A percentile compares a stretch with the other conserved stretches of the same genome.
phyloP scores from a whole-genome alignment of 2,113 vertebrate species.

The Hemibagrus wyckioides region DNA sequence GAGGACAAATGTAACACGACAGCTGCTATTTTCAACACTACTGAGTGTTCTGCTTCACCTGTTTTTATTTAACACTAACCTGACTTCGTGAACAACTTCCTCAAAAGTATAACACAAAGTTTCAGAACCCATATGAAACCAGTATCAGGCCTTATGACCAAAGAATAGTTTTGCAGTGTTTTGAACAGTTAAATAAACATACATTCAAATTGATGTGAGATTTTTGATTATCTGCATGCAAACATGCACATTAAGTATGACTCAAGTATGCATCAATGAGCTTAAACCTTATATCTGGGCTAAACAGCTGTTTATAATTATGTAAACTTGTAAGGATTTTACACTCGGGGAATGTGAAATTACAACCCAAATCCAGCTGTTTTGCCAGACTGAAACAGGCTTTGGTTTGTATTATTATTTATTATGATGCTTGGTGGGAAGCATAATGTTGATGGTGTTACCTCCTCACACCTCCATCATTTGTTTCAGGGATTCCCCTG shows the following conservation, averaged over 20 bases:
- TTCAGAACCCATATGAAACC: neutral
- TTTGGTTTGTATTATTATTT: neutral
- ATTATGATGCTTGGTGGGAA: neutral
- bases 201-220: neutral
- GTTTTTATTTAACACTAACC: neutral
- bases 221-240: neutral
- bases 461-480: neutral
- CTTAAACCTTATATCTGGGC: neutral
- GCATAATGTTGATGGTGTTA: neutral
- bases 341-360: neutral
- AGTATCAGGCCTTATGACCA: neutral
- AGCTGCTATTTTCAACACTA: neutral
- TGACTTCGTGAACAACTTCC: constrained; percentile 3
- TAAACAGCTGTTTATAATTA: neutral
- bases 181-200: neutral
- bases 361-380: neutral
- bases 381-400: neutral
- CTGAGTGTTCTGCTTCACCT: neutral
- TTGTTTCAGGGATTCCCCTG: neutral
- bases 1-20: neutral
- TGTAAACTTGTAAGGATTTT: neutral
- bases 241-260: neutral
- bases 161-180: neutral
- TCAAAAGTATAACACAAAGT: constrained; percentile 13
- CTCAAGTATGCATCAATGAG: neutral